Evolutionary conservation across 2,113 vertebrate genomes (phyloP).

Genomic region (Myodes glareolus): DNA sequence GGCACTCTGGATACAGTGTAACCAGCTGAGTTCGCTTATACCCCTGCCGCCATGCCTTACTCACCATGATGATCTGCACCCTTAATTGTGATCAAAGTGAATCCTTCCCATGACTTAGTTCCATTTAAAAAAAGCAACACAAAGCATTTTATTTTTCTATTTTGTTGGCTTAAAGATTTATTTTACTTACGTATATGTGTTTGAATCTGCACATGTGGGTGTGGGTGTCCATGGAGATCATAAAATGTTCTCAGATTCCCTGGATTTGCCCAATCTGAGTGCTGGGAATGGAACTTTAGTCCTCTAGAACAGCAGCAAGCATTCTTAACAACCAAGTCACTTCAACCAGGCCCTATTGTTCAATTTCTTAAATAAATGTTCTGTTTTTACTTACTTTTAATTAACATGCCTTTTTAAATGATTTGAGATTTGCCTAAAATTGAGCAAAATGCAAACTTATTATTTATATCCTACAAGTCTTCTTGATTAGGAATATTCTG

Average conservation of each 20-base stretch:
- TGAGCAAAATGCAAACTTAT: neutral
- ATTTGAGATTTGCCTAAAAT: neutral
- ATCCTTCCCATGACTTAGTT: neutral
- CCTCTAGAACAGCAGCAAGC: no score
- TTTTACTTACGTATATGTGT: neutral
- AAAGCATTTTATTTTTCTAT: neutral
- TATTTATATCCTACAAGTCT: neutral
- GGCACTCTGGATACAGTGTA: no score
- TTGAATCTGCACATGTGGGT: neutral
- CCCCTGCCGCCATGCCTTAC: neutral
- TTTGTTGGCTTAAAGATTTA: neutral
- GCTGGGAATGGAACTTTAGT: no score
- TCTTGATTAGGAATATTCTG: neutral
- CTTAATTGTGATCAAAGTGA: no score
- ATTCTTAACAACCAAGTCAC: no score
- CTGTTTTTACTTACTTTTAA: neutral
- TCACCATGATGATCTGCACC: neutral
- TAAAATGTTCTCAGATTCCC: neutral
- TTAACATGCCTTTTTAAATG: neutral
- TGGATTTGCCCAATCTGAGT: neutral
- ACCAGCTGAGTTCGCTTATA: neutral
- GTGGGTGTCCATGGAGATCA: neutral
- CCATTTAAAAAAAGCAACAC: neutral
- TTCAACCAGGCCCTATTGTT: neutral
- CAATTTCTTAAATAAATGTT: neutral